Evolutionary conservation across 2,888 invertebrate species (phyloP).

Genomic region (Cactoblastis cactorum): DNA sequence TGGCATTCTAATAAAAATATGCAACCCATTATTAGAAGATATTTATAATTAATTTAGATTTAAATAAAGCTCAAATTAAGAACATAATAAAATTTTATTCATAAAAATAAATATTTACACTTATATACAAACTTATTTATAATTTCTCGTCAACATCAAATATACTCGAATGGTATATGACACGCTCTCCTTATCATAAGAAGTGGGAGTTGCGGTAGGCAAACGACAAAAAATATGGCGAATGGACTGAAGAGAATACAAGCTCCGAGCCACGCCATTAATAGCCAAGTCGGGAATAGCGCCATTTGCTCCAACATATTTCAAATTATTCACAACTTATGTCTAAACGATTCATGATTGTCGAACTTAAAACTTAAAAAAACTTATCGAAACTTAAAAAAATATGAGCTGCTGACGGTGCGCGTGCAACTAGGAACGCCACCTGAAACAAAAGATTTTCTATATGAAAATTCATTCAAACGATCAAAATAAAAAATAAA

Average conservation of each 20-base stretch:
- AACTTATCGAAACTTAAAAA: constrained; percentile 22
- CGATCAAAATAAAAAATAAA: neutral
- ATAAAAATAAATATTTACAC: constrained; percentile 38
- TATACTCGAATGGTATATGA: constrained; percentile 83
- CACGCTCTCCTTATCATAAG: constrained; percentile 82
- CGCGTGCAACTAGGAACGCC: constrained; percentile 64
- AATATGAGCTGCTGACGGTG: constrained; percentile 37
- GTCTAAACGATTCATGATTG: constrained; percentile 48
- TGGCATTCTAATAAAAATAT: too few relatives aligned
- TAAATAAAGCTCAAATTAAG: neutral
- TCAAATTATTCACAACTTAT: constrained; percentile 23
- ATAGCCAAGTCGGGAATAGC: constrained; percentile 76
- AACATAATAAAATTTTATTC: constrained; percentile 24
- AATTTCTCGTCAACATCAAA: constrained; percentile 47
- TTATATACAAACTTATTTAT: constrained; percentile 23
- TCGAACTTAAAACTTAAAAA: constrained; percentile 20
- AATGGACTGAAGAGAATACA: constrained; percentile 84
- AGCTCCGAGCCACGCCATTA: constrained; percentile 81
- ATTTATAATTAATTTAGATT: too few relatives aligned
- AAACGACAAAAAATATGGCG: constrained; percentile 82
- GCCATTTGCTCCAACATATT: constrained; percentile 65
- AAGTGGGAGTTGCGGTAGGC: constrained; percentile 85
- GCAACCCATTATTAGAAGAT: too few relatives aligned
- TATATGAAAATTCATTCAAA: too few relatives aligned
- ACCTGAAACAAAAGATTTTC: constrained; percentile 53